Conservation (phyloP, 2,797 vertebrate species). For the Ataeniobius toweri region DNA sequence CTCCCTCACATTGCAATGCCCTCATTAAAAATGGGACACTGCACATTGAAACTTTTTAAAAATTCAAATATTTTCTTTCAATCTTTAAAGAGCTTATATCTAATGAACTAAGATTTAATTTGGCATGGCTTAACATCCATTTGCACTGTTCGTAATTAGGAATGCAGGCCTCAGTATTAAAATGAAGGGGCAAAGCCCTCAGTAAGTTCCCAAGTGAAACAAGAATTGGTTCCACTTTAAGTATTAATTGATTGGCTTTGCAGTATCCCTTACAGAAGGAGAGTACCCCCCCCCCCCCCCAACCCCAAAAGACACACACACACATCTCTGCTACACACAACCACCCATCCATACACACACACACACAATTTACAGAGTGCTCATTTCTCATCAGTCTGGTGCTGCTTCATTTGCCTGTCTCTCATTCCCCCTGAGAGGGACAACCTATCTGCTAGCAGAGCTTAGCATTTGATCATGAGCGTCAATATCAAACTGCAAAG, state of each 20-base stretch:
- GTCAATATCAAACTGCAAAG: slow-evolving; percentile 83
- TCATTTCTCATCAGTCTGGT: slow-evolving; percentile 81
- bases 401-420: slow-evolving; percentile 81
- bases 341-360: slow-evolving; percentile 23
- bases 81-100: slow-evolving; percentile 84
- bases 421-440: slow-evolving; percentile 72
- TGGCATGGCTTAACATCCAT: slow-evolving; percentile 83
- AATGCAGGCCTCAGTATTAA: slow-evolving; percentile 80
- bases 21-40: slow-evolving; percentile 82
- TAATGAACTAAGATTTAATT: slow-evolving; percentile 84
- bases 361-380: slow-evolving; percentile 72
- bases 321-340: slow-evolving; percentile 25
- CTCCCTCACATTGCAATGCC: slow-evolving; percentile 72
- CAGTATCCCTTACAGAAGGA: slow-evolving; percentile 79
- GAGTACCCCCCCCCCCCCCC: slow-evolving; percentile 26
- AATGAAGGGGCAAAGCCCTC: slow-evolving; percentile 82
- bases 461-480: slow-evolving; percentile 83
- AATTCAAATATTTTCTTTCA: slow-evolving; percentile 83
- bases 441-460: slow-evolving; percentile 80
- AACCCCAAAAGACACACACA: slow-evolving; percentile 12
- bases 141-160: slow-evolving; percentile 82
- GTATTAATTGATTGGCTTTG: slow-evolving; percentile 84
- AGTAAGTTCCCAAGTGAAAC: slow-evolving; percentile 81
- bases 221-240: slow-evolving; percentile 84
- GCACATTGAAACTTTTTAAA: slow-evolving; percentile 82